Conservation (phyloP, 2,888 invertebrate species). For the Tetranychus truncatus region DNA sequence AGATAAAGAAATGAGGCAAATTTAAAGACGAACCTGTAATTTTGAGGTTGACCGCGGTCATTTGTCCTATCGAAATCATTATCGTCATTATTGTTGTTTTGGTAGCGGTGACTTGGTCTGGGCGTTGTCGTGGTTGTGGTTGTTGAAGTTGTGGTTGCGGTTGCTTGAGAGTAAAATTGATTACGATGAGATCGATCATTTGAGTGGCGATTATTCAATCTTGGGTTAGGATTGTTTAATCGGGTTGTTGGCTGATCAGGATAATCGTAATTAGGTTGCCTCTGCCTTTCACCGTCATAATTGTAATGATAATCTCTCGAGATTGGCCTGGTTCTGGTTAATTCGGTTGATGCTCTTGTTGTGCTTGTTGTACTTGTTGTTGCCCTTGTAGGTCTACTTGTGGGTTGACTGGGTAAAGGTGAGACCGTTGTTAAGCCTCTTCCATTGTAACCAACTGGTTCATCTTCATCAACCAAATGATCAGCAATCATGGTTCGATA, state of each 20-base stretch:
- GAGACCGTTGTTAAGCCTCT: neutral
- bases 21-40: neutral
- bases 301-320: neutral
- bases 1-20: neutral
- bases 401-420: neutral
- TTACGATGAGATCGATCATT: neutral
- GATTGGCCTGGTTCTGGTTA: neutral
- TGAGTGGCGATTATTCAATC: neutral
- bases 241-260: neutral
- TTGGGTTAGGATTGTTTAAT: neutral
- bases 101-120: neutral
- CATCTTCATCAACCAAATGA: conserved; percentile 6
- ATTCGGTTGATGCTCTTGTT: neutral
- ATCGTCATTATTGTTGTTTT: neutral
- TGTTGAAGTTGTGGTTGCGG: neutral
- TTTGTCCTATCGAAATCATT: neutral
- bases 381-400: neutral
- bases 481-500: conserved; percentile 11
- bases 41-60: neutral
- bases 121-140: neutral
- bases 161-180: neutral
- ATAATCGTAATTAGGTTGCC: neutral
- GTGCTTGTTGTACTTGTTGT: neutral
- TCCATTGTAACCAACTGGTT: neutral
- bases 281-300: neutral